A percentile compares a stretch with the other conserved stretches of the same genome.
These are phyloP conservation scores for Dasypolia templi DNA, from an alignment of 2,888 invertebrate species.

Conservation along the genomic window DNA sequence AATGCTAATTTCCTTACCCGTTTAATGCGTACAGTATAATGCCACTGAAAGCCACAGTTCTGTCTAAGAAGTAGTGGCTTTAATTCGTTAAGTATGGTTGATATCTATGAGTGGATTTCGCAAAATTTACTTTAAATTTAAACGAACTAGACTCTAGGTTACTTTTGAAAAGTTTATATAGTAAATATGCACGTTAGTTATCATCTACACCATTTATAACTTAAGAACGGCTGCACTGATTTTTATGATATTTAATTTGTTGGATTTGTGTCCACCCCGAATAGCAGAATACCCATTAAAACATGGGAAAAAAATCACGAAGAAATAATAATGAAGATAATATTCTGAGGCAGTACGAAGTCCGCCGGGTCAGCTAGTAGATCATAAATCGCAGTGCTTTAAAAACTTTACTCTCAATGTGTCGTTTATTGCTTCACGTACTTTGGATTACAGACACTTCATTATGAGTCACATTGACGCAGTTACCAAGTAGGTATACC, in stretches of 20 bases:
- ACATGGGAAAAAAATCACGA: no score
- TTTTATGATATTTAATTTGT: no score
- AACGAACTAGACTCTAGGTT: neutral
- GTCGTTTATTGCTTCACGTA: neutral
- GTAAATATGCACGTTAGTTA: neutral
- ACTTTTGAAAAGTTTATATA: neutral
- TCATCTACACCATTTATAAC: no score
- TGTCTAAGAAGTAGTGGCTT: conserved; percentile 15
- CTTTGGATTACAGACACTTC: neutral
- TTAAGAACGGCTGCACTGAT: no score
- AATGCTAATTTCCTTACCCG: conserved; percentile 68
- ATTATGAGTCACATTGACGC: neutral
- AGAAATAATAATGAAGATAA: no score
- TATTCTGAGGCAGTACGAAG: no score
- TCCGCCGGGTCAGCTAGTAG: no score
- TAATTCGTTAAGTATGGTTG: conserved; percentile 14
- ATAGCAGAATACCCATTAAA: no score
- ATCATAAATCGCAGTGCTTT: neutral
- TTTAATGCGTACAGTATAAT: conserved; percentile 50
- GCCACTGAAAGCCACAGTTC: conserved; percentile 28
- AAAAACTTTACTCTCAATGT: neutral
- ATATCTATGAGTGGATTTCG: neutral
- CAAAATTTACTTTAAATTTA: no score
- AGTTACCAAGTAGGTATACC: neutral
- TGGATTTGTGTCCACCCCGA: no score